phyloP scores from a whole-genome alignment of 2,888 invertebrate species.

The Helicoverpa assulta region DNA sequence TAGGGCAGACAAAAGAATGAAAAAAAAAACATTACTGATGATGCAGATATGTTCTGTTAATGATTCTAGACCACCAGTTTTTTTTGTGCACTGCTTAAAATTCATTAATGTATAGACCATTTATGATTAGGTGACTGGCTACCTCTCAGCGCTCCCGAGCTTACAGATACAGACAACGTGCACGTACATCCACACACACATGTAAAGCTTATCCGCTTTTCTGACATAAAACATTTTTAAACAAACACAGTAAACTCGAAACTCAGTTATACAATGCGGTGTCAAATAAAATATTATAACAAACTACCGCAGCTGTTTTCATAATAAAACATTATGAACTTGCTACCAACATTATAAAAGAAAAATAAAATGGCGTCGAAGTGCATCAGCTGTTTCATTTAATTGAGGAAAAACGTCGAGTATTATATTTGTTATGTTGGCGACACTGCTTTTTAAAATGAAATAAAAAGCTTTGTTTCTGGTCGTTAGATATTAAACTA shows the following conservation, averaged over 20 bases:
- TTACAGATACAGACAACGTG: background rate
- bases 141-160: no score
- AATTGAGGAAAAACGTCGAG: constrained; percentile 24
- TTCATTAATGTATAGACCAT: no score
- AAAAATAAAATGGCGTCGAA: constrained; percentile 19
- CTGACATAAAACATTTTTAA: background rate
- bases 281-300: background rate
- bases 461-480: constrained; percentile 21
- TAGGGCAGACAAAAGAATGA: no score
- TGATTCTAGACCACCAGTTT: no score
- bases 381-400: constrained; percentile 26
- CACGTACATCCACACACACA: background rate
- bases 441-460: constrained; percentile 9
- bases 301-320: background rate
- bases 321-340: background rate
- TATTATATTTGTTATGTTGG: constrained; percentile 5
- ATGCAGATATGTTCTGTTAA: no score
- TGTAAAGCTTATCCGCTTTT: background rate
- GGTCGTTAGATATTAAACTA: background rate
- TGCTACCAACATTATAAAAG: constrained; percentile 8
- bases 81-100: no score
- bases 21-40: no score
- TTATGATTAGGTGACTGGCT: no score
- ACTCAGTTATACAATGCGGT: background rate
- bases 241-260: background rate